A percentile compares a stretch with the other conserved stretches of the same genome.
Conservation (phyloP, 2,113 vertebrate species). For the Myodes glareolus region DNA sequence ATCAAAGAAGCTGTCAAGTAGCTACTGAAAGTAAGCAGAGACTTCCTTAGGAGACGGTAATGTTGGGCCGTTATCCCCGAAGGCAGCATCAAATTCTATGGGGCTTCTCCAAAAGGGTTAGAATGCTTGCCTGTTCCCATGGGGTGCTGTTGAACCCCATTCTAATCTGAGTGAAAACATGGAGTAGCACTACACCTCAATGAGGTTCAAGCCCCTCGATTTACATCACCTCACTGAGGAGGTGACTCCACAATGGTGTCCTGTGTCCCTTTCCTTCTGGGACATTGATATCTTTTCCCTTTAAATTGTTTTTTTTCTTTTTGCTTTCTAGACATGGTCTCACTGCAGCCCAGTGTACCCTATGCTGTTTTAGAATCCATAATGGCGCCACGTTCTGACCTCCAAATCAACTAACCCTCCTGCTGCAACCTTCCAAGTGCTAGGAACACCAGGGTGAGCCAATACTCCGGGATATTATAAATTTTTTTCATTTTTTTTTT, state of each 20-base stretch:
- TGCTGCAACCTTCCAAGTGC: no score
- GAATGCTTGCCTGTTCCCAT: neutral
- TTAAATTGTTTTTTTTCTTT: neutral
- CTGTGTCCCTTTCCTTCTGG: neutral
- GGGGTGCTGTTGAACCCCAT: neutral
- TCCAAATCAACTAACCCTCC: neutral
- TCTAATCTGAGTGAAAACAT: neutral
- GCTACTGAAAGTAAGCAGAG: neutral
- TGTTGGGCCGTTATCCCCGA: neutral
- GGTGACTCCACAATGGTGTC: neutral
- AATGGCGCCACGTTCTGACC: neutral
- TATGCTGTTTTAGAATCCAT: neutral
- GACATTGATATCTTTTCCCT: neutral
- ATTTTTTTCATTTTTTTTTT: neutral
- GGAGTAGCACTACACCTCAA: neutral
- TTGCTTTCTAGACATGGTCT: neutral
- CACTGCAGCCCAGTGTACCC: neutral
- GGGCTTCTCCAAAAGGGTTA: neutral
- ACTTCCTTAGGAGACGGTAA: neutral
- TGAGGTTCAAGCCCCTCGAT: neutral
- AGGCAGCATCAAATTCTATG: neutral
- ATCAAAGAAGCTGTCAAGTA: neutral
- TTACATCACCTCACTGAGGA: neutral
- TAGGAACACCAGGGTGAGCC: neutral
- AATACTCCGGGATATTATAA: neutral